Base-by-base conservation (phyloP, 2,797 vertebrate genomes). In the Acridotheres tristis region DNA sequence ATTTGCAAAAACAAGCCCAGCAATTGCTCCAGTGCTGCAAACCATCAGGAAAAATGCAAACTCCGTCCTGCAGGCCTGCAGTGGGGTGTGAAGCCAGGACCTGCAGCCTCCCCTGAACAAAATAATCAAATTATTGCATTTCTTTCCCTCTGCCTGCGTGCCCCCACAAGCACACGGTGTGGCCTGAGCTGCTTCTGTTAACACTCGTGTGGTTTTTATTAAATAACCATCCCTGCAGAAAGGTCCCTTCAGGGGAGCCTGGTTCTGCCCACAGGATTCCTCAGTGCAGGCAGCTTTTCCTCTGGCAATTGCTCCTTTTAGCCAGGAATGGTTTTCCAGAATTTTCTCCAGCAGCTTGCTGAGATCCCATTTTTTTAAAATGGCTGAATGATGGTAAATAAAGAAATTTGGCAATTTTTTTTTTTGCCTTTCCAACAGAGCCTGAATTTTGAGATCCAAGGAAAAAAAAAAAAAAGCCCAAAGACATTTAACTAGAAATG, bases 41-140 rank as follows among this genome's bases (percentile, higher is more conserved):
- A 69, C n/a, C 76, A 67, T 3, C 59, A 17, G 55, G 8, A 88
- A 78, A 88, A 85, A 92, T 36, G 59, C 72, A 83, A 74, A 89
- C 76, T 85, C 78, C 85, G 36, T 91, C 89, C 89, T 85, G 67
- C 74, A 89, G 77, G 82, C 75, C 82, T 61, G 71, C 54, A 68
- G 23, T 0, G 14, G 25, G 77, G 84, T 34, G 38, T 75, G 81
- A 25, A 75, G 27, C 13, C 23, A 72, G 69, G 50, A 80, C 29
- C 58, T 93, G 48, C 91, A 85, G 84, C 63, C 63, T 89, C 59
- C 61, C 79, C 82, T 71, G 50, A 92, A 76, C 57, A 67, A 32
- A 48, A 1, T 5, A 73, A 72, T 55, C 1, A 43, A 90, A 87
- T 45, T 3, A 55, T 59, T 22, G 5, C 72, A 54, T 67, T 73